These are phyloP conservation scores for Platypus cylindrus DNA, from an alignment of 2,888 invertebrate genomes.

Conservation along the genomic window DNA sequence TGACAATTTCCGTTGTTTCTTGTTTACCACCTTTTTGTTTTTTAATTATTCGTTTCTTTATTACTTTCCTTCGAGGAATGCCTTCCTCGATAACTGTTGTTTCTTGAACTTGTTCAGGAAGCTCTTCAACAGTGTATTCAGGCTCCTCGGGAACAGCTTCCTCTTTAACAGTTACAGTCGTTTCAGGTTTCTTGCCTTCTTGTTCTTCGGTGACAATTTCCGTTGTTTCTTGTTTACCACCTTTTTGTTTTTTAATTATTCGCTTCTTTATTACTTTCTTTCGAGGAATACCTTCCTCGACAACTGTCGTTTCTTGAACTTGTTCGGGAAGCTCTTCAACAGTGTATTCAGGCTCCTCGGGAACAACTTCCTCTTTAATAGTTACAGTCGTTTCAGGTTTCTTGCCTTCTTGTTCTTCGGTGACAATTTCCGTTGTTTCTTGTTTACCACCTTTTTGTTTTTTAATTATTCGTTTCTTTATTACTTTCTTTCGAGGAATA, in stretches of 20 bases:
- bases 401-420: conserved; percentile 22
- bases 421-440: conserved; percentile 23
- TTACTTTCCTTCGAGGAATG: conserved; percentile 24
- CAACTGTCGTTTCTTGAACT: conserved; percentile 19
- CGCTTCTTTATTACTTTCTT: conserved; percentile 22
- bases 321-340: conserved; percentile 21
- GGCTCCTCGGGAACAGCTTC: conserved; percentile 26
- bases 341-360: conserved; percentile 18
- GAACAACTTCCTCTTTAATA: conserved; percentile 22
- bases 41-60: conserved; percentile 27
- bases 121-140: conserved; percentile 25
- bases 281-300: conserved; percentile 17
- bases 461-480: conserved; percentile 23
- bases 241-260: conserved; percentile 23
- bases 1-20: conserved; percentile 28
- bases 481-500: conserved; percentile 23
- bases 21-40: conserved; percentile 29
- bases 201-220: conserved; percentile 26
- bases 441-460: conserved; percentile 23
- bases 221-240: conserved; percentile 26
- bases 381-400: conserved; percentile 28
- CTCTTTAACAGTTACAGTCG: conserved; percentile 21
- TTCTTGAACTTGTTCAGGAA: conserved; percentile 25
- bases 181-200: conserved; percentile 25
- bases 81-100: conserved; percentile 21